Percentiles rank a stretch among this genome's conserved stretches.
Conservation (phyloP, 2,113 vertebrate genomes). For the Pelmatolapia mariae region DNA sequence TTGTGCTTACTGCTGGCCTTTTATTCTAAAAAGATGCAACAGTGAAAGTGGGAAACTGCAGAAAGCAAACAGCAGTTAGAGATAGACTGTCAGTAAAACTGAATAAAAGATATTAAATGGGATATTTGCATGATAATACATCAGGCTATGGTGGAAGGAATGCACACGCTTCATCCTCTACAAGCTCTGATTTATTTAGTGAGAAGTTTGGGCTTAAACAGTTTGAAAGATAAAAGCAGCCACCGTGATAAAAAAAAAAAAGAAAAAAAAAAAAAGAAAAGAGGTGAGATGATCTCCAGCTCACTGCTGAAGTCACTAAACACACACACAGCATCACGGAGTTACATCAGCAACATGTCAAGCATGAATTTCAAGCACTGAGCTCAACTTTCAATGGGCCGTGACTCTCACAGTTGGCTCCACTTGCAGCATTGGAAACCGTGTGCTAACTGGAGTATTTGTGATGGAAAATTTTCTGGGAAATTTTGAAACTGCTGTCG, state of each 20-base stretch:
- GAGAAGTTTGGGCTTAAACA: neutral
- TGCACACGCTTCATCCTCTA: neutral
- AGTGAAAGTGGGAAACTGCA: neutral
- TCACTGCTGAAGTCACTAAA: neutral
- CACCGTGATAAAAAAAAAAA: neutral
- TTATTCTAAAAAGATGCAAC: neutral
- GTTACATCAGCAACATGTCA: constrained; percentile 42
- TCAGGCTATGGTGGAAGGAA: neutral
- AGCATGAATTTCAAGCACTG: constrained; percentile 42
- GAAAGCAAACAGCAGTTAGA: neutral
- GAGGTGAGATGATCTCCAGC: neutral
- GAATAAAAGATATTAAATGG: neutral
- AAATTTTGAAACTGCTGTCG: neutral
- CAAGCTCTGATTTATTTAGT: neutral
- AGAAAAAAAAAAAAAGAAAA: rapidly evolving
- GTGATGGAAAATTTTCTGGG: neutral
- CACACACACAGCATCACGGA: neutral
- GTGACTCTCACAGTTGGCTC: constrained; percentile 30
- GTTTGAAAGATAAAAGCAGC: neutral
- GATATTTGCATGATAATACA: neutral
- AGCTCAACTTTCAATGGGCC: constrained; percentile 19
- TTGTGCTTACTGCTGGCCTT: neutral
- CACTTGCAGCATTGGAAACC: neutral
- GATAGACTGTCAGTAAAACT: neutral
- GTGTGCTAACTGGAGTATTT: constrained; percentile 12